A percentile compares a stretch with the other conserved stretches of the same genome.
Evolutionary conservation across 2,797 vertebrate genomes (phyloP).

Genomic region (Catostomus latipinnis): DNA sequence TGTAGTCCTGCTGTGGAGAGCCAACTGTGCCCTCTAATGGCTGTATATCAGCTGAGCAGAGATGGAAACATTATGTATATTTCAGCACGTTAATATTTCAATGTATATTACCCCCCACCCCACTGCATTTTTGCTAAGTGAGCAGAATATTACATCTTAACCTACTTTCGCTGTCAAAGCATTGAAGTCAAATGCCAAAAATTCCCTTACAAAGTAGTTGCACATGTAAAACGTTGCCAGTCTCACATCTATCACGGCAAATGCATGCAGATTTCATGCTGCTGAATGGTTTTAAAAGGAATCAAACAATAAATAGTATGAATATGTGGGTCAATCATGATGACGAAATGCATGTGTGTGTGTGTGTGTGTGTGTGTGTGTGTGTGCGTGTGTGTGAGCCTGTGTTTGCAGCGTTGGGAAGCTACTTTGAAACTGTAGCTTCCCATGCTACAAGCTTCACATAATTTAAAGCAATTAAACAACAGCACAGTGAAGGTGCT

Average conservation of each 20-base stretch:
- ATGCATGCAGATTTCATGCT: background rate
- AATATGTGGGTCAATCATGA: too few species aligned
- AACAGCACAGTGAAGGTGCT: too few species aligned
- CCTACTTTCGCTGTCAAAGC: slow-evolving; percentile 8
- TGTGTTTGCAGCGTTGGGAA: too few species aligned
- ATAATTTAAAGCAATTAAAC: too few species aligned
- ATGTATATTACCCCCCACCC: background rate
- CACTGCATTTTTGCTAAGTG: background rate
- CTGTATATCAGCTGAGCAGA: slow-evolving; percentile 53
- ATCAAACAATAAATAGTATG: background rate
- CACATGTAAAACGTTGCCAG: slow-evolving; percentile 3
- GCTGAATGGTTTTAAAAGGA: background rate
- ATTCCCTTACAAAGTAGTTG: background rate
- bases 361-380: too few species aligned
- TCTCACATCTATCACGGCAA: background rate
- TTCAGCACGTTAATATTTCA: slow-evolving; percentile 1
- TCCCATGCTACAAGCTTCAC: too few species aligned
- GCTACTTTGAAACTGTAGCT: too few species aligned
- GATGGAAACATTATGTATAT: slow-evolving; percentile 36
- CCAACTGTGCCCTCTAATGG: slow-evolving; percentile 66
- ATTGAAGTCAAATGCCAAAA: slow-evolving; percentile 16
- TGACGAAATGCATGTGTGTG: too few species aligned
- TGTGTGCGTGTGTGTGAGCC: too few species aligned
- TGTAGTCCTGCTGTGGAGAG: slow-evolving; percentile 55
- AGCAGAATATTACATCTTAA: background rate